Evolutionary conservation across 2,888 invertebrate species (phyloP), one percentile per base, ranked within the genome.

Genomic region (Hesperia comma): DNA sequence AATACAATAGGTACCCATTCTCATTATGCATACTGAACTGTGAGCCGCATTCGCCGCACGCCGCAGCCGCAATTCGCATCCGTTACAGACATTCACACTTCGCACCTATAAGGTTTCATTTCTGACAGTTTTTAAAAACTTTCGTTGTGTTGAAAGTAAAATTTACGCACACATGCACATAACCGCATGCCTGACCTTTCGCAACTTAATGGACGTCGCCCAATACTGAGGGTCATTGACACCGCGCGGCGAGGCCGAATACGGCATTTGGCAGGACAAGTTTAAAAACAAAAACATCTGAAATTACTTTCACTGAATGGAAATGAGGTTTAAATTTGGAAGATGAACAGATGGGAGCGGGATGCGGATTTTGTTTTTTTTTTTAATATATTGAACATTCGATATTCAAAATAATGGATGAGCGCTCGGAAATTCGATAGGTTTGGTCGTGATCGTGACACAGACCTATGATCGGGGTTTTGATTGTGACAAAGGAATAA

Each of bases 121-220:
- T 55, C 67, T 54, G 26, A 58, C 15, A 60, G 43, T 51, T 63
- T 69, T 68, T 69, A 53, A 53, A 61, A 71, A 71, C 68, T 55
- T 66, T 61, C 66, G 55, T 64, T 58, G 67, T 75, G 79, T 75
- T 80, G 88, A 90, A 90, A 91, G 90, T 90, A 90, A 90, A 88
- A 90, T 86, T 84, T 77, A 79, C 75, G 67, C 78, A 79, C 77
- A 80, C 77, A 72, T 72, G 67, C 70, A 76, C 78, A 79, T 70
- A 70, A 61, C 75, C 77, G 82, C 83, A 84, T 76, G 79, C 84
- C 87, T 92, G 91, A 92, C 92, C 92, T 92, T 91, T 86, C 89
- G 79, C 90, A 92, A 91, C 73, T 84, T 78, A 78, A 85, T 86
- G 82, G 82, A 26, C 26, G 26, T 78, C 83, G 83, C 88, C 91